Conservation (phyloP, 2,113 vertebrate species). For the Gambusia holbrooki region DNA sequence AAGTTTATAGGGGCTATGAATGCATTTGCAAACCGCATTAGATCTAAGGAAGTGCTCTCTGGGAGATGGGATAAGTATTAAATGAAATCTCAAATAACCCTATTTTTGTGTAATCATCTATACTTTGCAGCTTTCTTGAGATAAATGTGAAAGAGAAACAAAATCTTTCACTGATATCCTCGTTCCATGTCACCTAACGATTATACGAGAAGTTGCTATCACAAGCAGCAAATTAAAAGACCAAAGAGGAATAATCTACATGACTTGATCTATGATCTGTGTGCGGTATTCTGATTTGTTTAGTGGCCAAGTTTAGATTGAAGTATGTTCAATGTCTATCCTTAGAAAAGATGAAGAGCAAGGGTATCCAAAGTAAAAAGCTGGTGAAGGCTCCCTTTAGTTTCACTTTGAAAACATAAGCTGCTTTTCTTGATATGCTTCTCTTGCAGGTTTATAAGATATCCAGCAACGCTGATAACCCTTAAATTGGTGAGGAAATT, state of each 20-base stretch:
- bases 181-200: conserved; percentile 1
- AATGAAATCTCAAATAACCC: conserved; percentile 34
- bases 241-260: conserved; percentile 58
- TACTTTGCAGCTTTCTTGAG: conserved; percentile 27
- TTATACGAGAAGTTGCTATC: conserved; percentile 49
- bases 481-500: neutral
- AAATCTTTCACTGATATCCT: too few relatives aligned
- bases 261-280: conserved; percentile 50
- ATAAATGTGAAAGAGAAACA: neutral
- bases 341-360: neutral
- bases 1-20: neutral
- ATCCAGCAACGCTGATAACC: too few relatives aligned
- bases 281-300: conserved; percentile 47
- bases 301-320: conserved; percentile 22
- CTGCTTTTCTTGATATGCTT: neutral
- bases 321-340: neutral
- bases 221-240: conserved; percentile 59
- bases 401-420: conserved; percentile 8
- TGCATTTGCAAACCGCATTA: neutral
- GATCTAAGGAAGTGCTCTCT: neutral
- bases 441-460: neutral
- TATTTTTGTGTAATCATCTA: conserved; percentile 33
- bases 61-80: neutral
- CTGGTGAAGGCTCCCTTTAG: neutral
- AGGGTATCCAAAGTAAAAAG: conserved; percentile 2